Base-by-base conservation (phyloP, 2,113 vertebrate species). In the Seriola aureovittata region DNA sequence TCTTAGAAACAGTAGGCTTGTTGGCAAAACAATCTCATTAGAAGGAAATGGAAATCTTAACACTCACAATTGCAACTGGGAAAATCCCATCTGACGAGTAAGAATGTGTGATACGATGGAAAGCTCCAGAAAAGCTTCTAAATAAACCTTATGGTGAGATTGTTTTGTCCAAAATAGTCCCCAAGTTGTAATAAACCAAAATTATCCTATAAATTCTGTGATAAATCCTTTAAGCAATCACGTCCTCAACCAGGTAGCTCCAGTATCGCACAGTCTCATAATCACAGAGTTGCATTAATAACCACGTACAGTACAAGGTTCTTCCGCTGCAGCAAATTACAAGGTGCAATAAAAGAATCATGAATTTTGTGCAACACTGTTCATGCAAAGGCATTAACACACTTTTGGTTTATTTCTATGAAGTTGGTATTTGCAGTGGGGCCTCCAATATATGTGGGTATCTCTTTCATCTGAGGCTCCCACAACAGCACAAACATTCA, bases 391-490 rank as follows among this genome's bases (percentile, higher is more conserved):
- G 19, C 78, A 48, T 74, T 58, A 70, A 71, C 67, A 71, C 5
- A 48, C 63, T 83, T 75, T 66, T 71, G 48, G 32, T 85, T 82
- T 71, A 52, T 65, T 73, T 82, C 57, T 64, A 52, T 80, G 36
- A 81, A 71, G 73, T 76, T 81, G 32, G 62, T 84, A 38, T 76
- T 82, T 73, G 69, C 59, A 83, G 4, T 63, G 29, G 67, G 66
- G 50, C 42, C 50, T 83, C 19, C 19, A 12, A 52, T 74, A 66
- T 72, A 70, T 69, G 25, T 73, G 40, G 11, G 17, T 75, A 40
- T 86, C 54, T 70, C 85, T 90, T 88, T 86, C 62, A 87, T 85
- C 73, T 74, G 48, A 58, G 11, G 50, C 70, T 76, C 48, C 55
- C 58, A 71, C 55, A 63, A 63, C 83, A 62, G 75, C 85, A 85